These are phyloP conservation scores for Toxotes jaculatrix DNA, from an alignment of 2,113 vertebrate species.

Conservation along the genomic window DNA sequence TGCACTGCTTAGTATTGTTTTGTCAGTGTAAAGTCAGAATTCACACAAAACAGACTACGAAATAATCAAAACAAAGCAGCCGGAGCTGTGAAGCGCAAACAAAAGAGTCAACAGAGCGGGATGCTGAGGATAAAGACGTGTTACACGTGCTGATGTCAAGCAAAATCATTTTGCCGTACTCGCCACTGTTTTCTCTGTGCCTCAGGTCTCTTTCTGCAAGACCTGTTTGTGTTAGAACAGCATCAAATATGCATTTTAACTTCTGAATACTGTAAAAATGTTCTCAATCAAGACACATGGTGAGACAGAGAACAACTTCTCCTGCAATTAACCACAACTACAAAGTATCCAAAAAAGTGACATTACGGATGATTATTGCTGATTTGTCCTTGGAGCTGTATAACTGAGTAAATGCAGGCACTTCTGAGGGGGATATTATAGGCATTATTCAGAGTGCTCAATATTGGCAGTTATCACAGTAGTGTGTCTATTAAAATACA, in stretches of 20 bases:
- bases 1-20: conserved; percentile 24
- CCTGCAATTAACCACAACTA: background rate
- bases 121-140: background rate
- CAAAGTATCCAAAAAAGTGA: too few species aligned
- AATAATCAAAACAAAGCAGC: background rate
- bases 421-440: background rate
- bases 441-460: background rate
- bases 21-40: conserved; percentile 4
- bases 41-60: background rate
- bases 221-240: background rate
- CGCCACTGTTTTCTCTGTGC: background rate
- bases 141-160: background rate
- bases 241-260: background rate
- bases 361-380: background rate
- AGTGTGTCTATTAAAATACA: background rate
- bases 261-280: background rate
- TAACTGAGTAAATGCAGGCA: background rate
- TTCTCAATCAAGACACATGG: background rate
- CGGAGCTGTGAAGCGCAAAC: background rate
- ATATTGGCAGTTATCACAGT: background rate
- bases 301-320: background rate
- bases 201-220: background rate
- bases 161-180: background rate
- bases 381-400: background rate
- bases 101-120: background rate